A percentile compares a stretch with the other conserved stretches of the same genome.
These are phyloP conservation scores for Neomicropteryx cornuta DNA, from an alignment of 1,140 invertebrate genomes.

Conservation along the genomic window DNA sequence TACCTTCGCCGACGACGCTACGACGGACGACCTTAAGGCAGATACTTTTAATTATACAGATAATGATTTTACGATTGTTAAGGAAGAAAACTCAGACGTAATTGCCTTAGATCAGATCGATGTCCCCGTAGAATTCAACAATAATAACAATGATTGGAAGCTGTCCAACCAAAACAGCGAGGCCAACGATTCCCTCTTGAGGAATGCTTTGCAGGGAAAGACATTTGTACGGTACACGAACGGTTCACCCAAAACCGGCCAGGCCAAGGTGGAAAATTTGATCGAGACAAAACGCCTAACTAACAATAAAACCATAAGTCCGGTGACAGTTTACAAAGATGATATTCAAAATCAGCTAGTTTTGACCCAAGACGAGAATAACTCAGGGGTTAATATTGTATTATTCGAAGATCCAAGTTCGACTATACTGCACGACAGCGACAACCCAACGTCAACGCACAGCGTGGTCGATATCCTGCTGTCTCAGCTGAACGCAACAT, in stretches of 20 bases:
- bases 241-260: conserved; percentile 27
- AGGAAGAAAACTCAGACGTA: conserved; percentile 45
- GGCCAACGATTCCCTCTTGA: conserved; percentile 60
- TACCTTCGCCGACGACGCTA: conserved; percentile 48
- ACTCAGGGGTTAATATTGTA: conserved; percentile 31
- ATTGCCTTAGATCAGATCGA: conserved; percentile 29
- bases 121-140: conserved; percentile 46
- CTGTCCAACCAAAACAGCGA: conserved; percentile 55
- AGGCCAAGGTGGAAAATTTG: conserved; percentile 25
- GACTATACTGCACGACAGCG: conserved; percentile 31
- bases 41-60: conserved; percentile 57
- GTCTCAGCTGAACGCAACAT: conserved; percentile 54
- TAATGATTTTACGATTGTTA: conserved; percentile 52
- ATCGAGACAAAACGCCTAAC: conserved; percentile 31
- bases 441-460: conserved; percentile 48
- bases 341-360: conserved; percentile 29
- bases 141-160: conserved; percentile 74
- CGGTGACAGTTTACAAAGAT: conserved; percentile 34
- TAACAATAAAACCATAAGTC: conserved; percentile 38
- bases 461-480: conserved; percentile 60
- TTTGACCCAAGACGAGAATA: conserved; percentile 28
- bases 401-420: conserved; percentile 32
- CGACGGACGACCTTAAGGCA: conserved; percentile 46
- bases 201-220: conserved; percentile 71
- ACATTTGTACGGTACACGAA: conserved; percentile 45